Evolutionary conservation across 2,888 invertebrate species (phyloP).

Genomic region (Ormyrus pomaceus): DNA sequence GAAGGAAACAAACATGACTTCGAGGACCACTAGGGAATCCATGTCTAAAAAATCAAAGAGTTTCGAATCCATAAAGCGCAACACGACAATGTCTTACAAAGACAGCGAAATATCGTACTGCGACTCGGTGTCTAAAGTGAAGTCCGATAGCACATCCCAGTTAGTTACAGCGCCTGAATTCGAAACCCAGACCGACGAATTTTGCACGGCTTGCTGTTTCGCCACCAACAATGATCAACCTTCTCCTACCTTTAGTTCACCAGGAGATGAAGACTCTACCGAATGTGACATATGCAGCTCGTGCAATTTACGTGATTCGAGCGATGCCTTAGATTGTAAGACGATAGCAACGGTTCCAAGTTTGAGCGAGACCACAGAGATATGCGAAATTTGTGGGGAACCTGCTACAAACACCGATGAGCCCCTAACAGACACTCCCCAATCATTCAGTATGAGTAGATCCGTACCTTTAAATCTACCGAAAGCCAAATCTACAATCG

Average conservation of each 20-base stretch:
- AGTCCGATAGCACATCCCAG: slow-evolving; percentile 65
- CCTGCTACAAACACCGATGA: slow-evolving; percentile 46
- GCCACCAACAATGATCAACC: slow-evolving; percentile 62
- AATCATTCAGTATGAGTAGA: slow-evolving; percentile 38
- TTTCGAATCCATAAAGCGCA: slow-evolving; percentile 70
- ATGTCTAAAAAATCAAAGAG: slow-evolving; percentile 72
- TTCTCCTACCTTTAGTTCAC: slow-evolving; percentile 66
- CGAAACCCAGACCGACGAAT: slow-evolving; percentile 67
- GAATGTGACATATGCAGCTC: slow-evolving; percentile 73
- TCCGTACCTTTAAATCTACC: slow-evolving; percentile 60
- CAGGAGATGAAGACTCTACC: slow-evolving; percentile 70
- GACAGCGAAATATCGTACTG: slow-evolving; percentile 62
- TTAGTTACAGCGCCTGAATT: slow-evolving; percentile 65
- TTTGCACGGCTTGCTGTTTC: slow-evolving; percentile 71
- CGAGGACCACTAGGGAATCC: slow-evolving; percentile 56
- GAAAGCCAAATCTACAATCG: slow-evolving; percentile 59
- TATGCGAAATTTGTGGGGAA: slow-evolving; percentile 73
- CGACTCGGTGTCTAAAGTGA: slow-evolving; percentile 56
- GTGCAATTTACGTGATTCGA: slow-evolving; percentile 66
- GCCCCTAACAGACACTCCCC: slow-evolving; percentile 20
- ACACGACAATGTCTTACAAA: slow-evolving; percentile 56
- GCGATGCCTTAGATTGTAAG: slow-evolving; percentile 60
- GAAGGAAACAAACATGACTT: slow-evolving; percentile 52
- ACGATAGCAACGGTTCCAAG: slow-evolving; percentile 12
- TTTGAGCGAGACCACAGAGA: slow-evolving; percentile 64